Percentiles rank a stretch among this genome's conserved stretches.
Conservation (phyloP, 92 coral and sea anemone genomes). For the Heliopora coerulea region DNA sequence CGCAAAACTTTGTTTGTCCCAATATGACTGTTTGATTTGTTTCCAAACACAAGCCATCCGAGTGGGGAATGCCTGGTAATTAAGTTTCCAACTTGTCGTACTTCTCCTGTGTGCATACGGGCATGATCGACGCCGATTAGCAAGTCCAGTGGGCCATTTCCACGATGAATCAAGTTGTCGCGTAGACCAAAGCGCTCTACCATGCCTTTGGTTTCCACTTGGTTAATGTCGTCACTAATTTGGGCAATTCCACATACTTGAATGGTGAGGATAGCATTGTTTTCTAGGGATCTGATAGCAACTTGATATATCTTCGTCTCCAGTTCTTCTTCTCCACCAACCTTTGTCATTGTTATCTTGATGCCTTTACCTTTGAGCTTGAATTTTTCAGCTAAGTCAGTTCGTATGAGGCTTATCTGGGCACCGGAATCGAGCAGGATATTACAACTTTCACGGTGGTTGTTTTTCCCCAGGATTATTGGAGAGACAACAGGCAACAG, state of each 20-base stretch:
- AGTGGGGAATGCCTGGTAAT: slow-evolving; percentile 57
- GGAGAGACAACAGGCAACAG: slow-evolving; percentile 48
- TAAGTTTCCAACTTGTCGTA: slow-evolving; percentile 44
- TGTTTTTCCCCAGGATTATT: slow-evolving; percentile 32
- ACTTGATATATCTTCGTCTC: slow-evolving; percentile 44
- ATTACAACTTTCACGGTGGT: slow-evolving; percentile 44
- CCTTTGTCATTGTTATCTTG: slow-evolving; percentile 54
- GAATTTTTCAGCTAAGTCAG: slow-evolving; percentile 44
- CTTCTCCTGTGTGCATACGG: slow-evolving; percentile 56
- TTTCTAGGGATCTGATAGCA: not conserved
- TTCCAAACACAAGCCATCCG: slow-evolving; percentile 41
- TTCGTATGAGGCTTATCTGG: slow-evolving; percentile 44
- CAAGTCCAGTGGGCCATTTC: slow-evolving; percentile 51
- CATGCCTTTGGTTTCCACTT: not conserved
- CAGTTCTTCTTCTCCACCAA: slow-evolving; percentile 44
- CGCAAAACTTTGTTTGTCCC: slow-evolving; percentile 41
- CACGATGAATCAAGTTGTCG: slow-evolving; percentile 29
- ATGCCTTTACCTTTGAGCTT: slow-evolving; percentile 49
- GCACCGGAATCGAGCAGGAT: slow-evolving; percentile 54
- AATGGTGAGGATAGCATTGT: slow-evolving; percentile 24
- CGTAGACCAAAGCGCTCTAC: too few relatives aligned
- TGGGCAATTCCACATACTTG: slow-evolving; percentile 49
- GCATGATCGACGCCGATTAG: slow-evolving; percentile 65
- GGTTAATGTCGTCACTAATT: slow-evolving; percentile 49
- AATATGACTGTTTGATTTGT: not conserved